These are phyloP conservation scores for Homarus americanus DNA, from an alignment of 1,140 invertebrate species.

Conservation along the genomic window DNA sequence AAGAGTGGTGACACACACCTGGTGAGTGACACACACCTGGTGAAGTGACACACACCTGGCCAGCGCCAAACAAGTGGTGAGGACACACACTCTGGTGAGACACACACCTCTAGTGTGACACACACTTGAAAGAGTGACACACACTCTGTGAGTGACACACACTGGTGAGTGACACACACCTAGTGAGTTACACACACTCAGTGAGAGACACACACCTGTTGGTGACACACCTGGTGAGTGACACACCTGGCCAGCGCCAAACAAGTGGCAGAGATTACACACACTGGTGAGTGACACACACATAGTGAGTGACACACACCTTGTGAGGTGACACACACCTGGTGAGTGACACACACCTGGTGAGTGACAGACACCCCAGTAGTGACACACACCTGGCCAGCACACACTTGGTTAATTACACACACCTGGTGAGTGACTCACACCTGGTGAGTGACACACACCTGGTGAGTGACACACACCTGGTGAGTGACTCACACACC, in stretches of 20 bases:
- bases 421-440: too few species aligned
- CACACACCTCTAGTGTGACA: background rate
- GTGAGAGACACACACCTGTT: background rate
- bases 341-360: too few species aligned
- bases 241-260: background rate
- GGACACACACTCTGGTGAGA: too few species aligned
- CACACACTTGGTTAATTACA: too few species aligned
- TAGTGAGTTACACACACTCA: background rate
- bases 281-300: background rate
- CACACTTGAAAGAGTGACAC: too few species aligned
- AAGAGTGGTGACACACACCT: background rate
- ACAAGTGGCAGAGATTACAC: background rate
- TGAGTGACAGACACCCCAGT: conserved; percentile 36
- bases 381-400: conserved; percentile 2
- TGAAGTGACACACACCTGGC: background rate
- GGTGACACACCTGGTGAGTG: background rate
- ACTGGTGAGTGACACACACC: too few species aligned
- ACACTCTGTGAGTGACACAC: too few species aligned
- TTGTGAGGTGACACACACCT: conserved; percentile 8
- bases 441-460: too few species aligned
- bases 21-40: background rate
- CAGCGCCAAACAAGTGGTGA: background rate
- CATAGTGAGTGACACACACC: background rate
- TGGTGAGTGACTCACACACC: too few species aligned
- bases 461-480: too few species aligned